Evolutionary conservation across 2,113 vertebrate species (phyloP).

Genomic region (Calonectris borealis): DNA sequence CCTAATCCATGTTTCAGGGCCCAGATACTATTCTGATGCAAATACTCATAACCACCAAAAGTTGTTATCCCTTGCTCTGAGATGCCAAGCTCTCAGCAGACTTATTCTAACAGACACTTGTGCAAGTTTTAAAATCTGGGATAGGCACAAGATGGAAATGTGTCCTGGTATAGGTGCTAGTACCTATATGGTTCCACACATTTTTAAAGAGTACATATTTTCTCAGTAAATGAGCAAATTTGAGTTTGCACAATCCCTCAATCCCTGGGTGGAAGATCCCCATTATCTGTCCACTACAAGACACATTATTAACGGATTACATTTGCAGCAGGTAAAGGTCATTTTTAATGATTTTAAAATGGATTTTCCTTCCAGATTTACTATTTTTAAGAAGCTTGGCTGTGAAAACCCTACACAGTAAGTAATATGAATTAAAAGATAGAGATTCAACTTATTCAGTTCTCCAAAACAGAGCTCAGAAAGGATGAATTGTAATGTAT

Average conservation of each 20-base stretch:
- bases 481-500: neutral
- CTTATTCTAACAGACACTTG: neutral
- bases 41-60: neutral
- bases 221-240: neutral
- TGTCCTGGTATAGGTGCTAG: neutral
- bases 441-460: neutral
- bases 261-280: conserved; percentile 49
- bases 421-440: neutral
- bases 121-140: neutral
- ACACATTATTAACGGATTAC: conserved; percentile 72
- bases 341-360: conserved; percentile 69
- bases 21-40: neutral
- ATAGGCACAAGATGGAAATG: neutral
- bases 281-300: conserved; percentile 68
- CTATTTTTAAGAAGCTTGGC: conserved; percentile 46
- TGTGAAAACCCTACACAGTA: neutral
- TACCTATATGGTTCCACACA: neutral
- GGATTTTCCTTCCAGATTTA: conserved; percentile 64
- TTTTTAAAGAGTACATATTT: neutral
- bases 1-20: neutral
- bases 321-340: conserved; percentile 73
- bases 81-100: neutral
- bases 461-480: neutral
- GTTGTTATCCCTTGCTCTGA: neutral
- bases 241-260: conserved; percentile 62